Conservation (phyloP, 2,797 vertebrate species). For the Scolopax rusticola region DNA sequence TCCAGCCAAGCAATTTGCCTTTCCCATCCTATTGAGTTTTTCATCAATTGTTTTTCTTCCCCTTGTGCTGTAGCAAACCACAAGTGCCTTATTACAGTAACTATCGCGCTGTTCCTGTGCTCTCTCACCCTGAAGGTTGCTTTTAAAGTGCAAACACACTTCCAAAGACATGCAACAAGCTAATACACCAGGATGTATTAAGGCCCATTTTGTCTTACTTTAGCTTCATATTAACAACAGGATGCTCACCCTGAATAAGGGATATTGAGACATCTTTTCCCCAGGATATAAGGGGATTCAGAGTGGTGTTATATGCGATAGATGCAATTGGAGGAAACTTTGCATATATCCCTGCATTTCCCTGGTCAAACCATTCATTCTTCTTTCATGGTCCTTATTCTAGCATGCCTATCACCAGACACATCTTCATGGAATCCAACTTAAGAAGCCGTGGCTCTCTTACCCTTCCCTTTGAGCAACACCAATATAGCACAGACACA, state of each 20-base stretch:
- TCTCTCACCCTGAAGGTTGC: slow-evolving; percentile 54
- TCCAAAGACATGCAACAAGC: slow-evolving; percentile 6
- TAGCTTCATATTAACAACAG: not conserved
- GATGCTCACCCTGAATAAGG: not conserved
- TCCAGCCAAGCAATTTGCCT: slow-evolving; percentile 77
- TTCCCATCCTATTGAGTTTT: slow-evolving; percentile 75
- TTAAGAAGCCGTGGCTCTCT: not conserved
- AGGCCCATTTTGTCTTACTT: slow-evolving; percentile 13
- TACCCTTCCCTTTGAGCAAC: not conserved
- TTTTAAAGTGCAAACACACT: slow-evolving; percentile 53
- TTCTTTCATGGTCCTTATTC: not conserved
- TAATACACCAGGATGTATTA: slow-evolving; percentile 13
- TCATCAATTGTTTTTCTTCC: slow-evolving; percentile 74
- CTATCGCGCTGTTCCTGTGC: slow-evolving; percentile 8
- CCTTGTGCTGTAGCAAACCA: slow-evolving; percentile 62
- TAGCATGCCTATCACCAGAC: not conserved
- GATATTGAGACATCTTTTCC: not conserved
- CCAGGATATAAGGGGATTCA: not conserved
- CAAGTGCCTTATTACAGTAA: slow-evolving; percentile 70
- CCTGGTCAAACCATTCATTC: not conserved
- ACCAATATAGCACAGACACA: not conserved
- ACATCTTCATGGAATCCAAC: not conserved
- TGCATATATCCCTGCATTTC: not conserved
- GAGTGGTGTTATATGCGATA: not conserved
- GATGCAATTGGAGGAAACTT: not conserved